Base-by-base conservation (phyloP, 2,797 vertebrate genomes). In the Ambastaia sidthimunki region DNA sequence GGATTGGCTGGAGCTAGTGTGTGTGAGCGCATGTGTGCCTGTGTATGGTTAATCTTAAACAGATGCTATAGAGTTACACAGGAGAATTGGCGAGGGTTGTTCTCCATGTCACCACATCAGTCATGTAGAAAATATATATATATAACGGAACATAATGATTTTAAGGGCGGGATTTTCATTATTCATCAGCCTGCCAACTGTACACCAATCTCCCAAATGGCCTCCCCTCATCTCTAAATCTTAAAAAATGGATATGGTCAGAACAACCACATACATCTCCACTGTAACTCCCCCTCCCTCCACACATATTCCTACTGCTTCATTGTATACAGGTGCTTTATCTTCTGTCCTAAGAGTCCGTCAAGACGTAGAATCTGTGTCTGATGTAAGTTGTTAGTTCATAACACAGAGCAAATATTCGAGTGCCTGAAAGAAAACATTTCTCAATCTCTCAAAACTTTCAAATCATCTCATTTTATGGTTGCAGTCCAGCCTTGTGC, bases 201-300 rank as follows among this genome's bases (percentile, higher is more conserved):
- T 76, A 57, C 82, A 91, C 87, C 87, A 91, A 91, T 93, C 89
- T 92, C 83, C 87, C 90, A 92, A 93, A 92, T 90, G 89, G 88
- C 84, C 84, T 88, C 85, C 81, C 83, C 82, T 80, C 19, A 69
- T 67, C 86, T 87, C 76, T 91, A 88, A 88, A 89, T 91, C 90
- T 88, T 87, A 60, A 84, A 79, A 87, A 86, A 89, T 71, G 76
- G 62, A 78, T 79, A 87, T 62, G 76, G 66, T 79, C 82, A 74
- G 60, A 83, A 81, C 21, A 73, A 59, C 84, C 74, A 87, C 86
- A 81, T 23, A n/a, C 68, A 78, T 85, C 72, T 75, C 80, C 69
- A 65, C 44, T 55, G 48, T 72, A 79, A 47, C 65, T 34, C 77
- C 57, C 47, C 52, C 37, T 69, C 34, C n/a, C 70, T 48, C 48